These are phyloP conservation scores for Rhingia campestris DNA, from an alignment of 2,888 invertebrate species.

Conservation along the genomic window DNA sequence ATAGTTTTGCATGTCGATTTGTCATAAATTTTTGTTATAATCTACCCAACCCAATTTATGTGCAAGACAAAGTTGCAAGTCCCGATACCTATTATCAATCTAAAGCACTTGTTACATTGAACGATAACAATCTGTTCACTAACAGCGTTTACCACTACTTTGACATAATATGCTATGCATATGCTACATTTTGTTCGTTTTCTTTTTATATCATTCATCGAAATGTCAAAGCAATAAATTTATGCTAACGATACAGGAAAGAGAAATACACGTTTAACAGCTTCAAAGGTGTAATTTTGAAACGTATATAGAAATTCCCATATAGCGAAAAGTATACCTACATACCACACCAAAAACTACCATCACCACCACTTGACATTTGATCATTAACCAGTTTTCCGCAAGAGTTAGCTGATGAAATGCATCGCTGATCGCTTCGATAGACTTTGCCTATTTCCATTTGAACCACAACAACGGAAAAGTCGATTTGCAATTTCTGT, in stretches of 20 bases:
- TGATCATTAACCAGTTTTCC: conserved; percentile 34
- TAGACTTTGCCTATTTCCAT: neutral
- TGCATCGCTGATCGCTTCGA: neutral
- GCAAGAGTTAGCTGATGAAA: conserved; percentile 13
- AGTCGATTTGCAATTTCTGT: conserved; percentile 37
- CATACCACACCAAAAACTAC: conserved; percentile 2
- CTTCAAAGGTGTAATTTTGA: neutral
- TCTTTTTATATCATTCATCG: neutral
- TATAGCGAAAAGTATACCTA: neutral
- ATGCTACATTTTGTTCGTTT: neutral
- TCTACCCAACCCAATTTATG: no score
- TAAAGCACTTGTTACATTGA: no score
- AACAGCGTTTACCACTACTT: neutral
- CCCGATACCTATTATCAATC: no score
- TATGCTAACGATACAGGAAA: conserved; percentile 6
- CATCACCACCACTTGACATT: conserved; percentile 53
- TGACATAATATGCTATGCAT: neutral
- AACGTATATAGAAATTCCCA: conserved; percentile 10
- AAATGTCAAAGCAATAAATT: conserved; percentile 36
- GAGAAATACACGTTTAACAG: conserved; percentile 14
- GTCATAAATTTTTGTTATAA: no score
- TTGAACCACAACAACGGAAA: neutral
- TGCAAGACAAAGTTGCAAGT: no score
- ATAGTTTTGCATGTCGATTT: no score
- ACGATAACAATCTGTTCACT: no score